These are phyloP conservation scores for Illadopsis cleaveri DNA, from an alignment of 2,113 vertebrate species.

Conservation along the genomic window DNA sequence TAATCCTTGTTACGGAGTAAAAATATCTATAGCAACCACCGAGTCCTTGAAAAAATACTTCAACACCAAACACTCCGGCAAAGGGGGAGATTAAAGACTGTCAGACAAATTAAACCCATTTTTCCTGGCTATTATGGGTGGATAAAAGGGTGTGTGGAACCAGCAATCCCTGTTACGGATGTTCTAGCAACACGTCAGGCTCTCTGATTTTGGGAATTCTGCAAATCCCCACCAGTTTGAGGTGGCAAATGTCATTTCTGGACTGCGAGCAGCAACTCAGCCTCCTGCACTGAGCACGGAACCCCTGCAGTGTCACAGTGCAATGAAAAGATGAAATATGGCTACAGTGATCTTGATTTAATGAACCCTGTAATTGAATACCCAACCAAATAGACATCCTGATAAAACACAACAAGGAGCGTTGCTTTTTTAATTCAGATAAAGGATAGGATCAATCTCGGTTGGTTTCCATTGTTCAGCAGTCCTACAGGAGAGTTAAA, in stretches of 20 bases:
- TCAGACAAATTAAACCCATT: conserved; percentile 43
- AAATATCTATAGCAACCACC: conserved; percentile 63
- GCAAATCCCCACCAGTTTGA: neutral
- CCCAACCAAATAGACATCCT: neutral
- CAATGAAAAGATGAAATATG: conserved; percentile 32
- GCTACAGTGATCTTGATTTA: conserved; percentile 18
- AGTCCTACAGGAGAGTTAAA: neutral
- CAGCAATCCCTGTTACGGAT: neutral
- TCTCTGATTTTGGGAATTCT: neutral
- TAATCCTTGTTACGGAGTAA: conserved; percentile 63
- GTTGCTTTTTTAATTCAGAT: neutral
- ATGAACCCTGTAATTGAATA: conserved; percentile 54
- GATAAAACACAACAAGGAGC: neutral
- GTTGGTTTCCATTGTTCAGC: neutral
- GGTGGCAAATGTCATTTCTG: neutral
- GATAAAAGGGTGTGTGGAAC: neutral
- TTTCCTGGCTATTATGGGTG: neutral
- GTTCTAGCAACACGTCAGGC: neutral
- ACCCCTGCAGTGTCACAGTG: neutral
- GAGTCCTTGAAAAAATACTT: conserved; percentile 55
- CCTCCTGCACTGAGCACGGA: neutral
- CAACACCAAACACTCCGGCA: conserved; percentile 25
- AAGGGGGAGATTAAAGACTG: conserved; percentile 43
- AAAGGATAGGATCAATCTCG: neutral
- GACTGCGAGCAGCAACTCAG: neutral